A percentile compares a stretch with the other conserved stretches of the same genome.
Evolutionary conservation across 2,888 invertebrate genomes (phyloP).

Genomic region (Petrophora chlorosata): DNA sequence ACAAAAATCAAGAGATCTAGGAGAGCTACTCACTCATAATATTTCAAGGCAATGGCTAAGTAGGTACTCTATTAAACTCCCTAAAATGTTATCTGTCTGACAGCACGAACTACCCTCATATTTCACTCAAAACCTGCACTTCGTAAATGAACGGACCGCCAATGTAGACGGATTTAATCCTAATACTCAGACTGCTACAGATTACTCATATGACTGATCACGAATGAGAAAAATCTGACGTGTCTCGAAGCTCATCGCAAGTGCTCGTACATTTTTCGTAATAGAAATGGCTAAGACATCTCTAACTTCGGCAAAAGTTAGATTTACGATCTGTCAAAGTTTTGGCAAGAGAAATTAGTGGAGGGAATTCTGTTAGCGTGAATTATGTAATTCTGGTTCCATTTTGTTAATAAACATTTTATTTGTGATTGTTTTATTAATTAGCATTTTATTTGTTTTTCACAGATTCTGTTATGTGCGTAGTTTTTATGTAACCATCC

Average conservation of each 20-base stretch:
- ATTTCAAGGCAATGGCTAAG: too few species aligned
- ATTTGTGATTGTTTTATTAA: too few species aligned
- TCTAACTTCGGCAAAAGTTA: slow-evolving; percentile 39
- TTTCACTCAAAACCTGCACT: not conserved
- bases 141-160: not conserved
- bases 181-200: slow-evolving; percentile 14
- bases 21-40: too few species aligned
- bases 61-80: too few species aligned
- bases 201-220: slow-evolving; percentile 42
- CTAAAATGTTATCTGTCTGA: too few species aligned
- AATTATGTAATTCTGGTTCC: slow-evolving; percentile 5
- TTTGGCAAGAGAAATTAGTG: slow-evolving; percentile 33
- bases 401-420: slow-evolving; percentile 15
- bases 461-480: too few species aligned
- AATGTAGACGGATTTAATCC: slow-evolving; percentile 19
- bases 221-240: slow-evolving; percentile 43
- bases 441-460: too few species aligned
- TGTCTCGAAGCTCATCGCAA: slow-evolving; percentile 32
- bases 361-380: slow-evolving; percentile 1
- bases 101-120: not conserved
- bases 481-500: too few species aligned
- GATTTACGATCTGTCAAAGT: slow-evolving; percentile 41
- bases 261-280: slow-evolving; percentile 36
- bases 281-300: slow-evolving; percentile 42
- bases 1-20: too few species aligned